phyloP scores from a whole-genome alignment of 2,797 vertebrate species.

The Mus minutoides region DNA sequence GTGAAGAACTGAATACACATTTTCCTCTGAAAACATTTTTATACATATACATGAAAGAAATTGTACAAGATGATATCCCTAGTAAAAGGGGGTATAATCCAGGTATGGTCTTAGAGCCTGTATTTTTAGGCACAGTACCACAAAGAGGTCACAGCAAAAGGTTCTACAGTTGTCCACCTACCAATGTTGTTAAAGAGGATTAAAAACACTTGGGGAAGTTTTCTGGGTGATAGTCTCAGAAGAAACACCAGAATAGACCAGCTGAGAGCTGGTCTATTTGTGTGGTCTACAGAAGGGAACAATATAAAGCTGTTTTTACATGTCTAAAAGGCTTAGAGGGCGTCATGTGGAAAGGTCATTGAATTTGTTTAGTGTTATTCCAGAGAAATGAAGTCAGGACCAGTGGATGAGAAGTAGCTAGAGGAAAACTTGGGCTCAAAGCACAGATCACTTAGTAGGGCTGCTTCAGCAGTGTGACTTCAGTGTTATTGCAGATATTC shows the following conservation, averaged over 20 bases:
- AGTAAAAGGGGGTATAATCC: neutral
- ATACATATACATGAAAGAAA: neutral
- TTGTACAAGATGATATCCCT: neutral
- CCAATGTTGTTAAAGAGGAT: constrained; percentile 31
- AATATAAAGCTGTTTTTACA: constrained; percentile 32
- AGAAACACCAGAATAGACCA: neutral
- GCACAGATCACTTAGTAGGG: neutral
- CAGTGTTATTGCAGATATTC: neutral
- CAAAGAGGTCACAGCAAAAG: neutral
- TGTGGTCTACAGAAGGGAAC: neutral
- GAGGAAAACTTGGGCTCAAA: neutral
- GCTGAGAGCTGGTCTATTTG: neutral
- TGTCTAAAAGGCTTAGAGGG: neutral
- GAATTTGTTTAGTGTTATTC: constrained; percentile 19
- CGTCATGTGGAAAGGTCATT: neutral
- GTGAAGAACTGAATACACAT: neutral
- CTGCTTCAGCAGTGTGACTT: neutral
- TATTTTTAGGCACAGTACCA: neutral
- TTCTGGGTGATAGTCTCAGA: neutral
- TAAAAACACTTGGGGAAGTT: neutral
- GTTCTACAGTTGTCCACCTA: neutral
- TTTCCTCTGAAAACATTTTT: neutral
- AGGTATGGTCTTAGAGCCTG: neutral
- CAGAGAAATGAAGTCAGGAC: neutral
- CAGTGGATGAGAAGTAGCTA: neutral